Conservation (phyloP, 2,888 invertebrate genomes). For the Drosophila falleni region DNA sequence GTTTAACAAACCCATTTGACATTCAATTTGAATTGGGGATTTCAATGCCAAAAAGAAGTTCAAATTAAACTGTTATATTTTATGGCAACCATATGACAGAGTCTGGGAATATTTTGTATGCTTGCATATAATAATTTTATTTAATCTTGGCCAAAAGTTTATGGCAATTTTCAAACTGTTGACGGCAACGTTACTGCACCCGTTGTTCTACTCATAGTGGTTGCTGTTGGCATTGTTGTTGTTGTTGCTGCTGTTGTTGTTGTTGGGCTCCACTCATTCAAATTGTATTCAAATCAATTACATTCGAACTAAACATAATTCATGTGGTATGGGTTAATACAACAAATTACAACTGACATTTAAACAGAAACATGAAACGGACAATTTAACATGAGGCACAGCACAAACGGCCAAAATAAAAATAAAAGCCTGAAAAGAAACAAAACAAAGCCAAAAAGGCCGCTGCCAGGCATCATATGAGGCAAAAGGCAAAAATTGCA, state of each 20-base stretch:
- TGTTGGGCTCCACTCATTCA: conserved; percentile 63
- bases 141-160: conserved; percentile 68
- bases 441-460: conserved; percentile 50
- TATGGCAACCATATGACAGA: conserved; percentile 13
- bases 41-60: conserved; percentile 17
- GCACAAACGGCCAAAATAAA: conserved; percentile 43
- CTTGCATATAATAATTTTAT: conserved; percentile 57
- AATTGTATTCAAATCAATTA: conserved; percentile 81
- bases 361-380: conserved; percentile 79
- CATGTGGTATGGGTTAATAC: conserved; percentile 80
- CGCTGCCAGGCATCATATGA: conserved; percentile 62
- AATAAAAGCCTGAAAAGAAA: conserved; percentile 21
- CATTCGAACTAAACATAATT: conserved; percentile 80
- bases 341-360: conserved; percentile 81
- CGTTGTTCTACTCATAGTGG: conserved; percentile 34
- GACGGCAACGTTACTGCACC: conserved; percentile 63
- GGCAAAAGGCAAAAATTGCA: conserved; percentile 48
- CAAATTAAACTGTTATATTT: conserved; percentile 7
- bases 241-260: conserved; percentile 46
- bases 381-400: conserved; percentile 76
- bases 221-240: conserved; percentile 36
- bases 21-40: conserved; percentile 12
- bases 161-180: conserved; percentile 66
- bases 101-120: conserved; percentile 45
- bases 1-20: conserved; percentile 12